Percentiles rank a stretch among this genome's conserved stretches.
These are phyloP conservation scores for Nixonia krombeini DNA, from an alignment of 1,140 invertebrate species.

Conservation along the genomic window DNA sequence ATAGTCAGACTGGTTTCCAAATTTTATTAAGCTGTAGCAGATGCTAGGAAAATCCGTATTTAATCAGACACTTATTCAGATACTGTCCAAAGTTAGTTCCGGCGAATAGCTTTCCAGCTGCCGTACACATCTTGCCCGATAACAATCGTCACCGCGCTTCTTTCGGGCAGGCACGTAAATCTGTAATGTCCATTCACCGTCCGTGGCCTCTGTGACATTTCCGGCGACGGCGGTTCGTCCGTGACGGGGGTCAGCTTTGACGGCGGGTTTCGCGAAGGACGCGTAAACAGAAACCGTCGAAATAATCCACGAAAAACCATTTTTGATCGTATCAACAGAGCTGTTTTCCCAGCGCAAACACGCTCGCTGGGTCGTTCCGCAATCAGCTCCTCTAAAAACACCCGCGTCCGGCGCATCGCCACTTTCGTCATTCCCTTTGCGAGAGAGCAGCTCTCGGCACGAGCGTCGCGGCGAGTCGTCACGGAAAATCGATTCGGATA, in stretches of 20 bases:
- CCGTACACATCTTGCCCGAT: too few relatives aligned
- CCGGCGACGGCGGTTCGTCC: neutral
- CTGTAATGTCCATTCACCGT: too few relatives aligned
- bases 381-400: neutral
- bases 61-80: too few relatives aligned
- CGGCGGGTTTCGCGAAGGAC: neutral
- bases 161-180: too few relatives aligned
- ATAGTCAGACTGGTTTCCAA: too few relatives aligned
- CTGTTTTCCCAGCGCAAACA: constrained; percentile 1
- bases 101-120: too few relatives aligned
- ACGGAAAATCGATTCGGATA: constrained; percentile 33
- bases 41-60: too few relatives aligned
- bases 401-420: neutral
- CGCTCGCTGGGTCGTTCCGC: neutral
- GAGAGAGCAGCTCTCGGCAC: neutral
- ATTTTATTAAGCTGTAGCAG: too few relatives aligned
- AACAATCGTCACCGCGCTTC: too few relatives aligned
- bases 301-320: neutral
- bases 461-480: constrained; percentile 4
- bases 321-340: constrained; percentile 1
- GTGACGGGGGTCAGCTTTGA: neutral
- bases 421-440: neutral
- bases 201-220: too few relatives aligned
- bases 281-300: neutral
- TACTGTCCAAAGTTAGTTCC: too few relatives aligned